Base-by-base conservation (phyloP, 2,797 vertebrate species). In the Microctenopoma stevenorrisi region DNA sequence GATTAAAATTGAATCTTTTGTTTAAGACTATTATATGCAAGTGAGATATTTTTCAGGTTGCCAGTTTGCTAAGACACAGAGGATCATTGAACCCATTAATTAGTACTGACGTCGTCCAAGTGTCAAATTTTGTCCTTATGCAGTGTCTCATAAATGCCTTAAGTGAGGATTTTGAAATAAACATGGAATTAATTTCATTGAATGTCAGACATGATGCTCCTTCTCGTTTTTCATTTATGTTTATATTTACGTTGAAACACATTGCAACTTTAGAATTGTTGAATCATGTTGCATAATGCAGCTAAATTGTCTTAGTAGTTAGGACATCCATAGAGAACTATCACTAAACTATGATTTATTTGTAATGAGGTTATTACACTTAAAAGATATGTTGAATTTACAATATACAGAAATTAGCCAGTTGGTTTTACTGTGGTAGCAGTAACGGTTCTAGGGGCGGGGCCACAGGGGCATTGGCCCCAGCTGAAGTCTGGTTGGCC, bases 121-220 rank as follows among this genome's bases (percentile, higher is more conserved):
- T 91, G 85, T 87, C 86, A 74, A 78, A 86, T 81, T 86, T 76
- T 92, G 89, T 94, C 84, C 86, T 91, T 89, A 93, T 94, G 92
- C 92, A 94, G 92, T 91, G 86, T 92, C 90, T 94, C 90, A 92
- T 93, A 89, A 92, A 92, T 93, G 93, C 94, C 94, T 95, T 95
- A 94, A 93, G 80, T 92, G 92, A 93, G 80, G 85, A 92, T 85
- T 90, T 90, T 85, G 63, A 88, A 94, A 93, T 94, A 94, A 94
- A 94, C 60, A 46, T 81, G 70, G 82, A 82, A 76, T 83, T 87
- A 35, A 91, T 89, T 89, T 90, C 84, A 83, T 57, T 78, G 66
- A 79, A 82, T 89, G 77, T 88, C 73, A 74, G 44, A 83, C 25
- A 25, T 57, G 43, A 11, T 74, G 37, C 64, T 79, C 56, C 3